Evolutionary conservation across 1,140 invertebrate species (phyloP), one percentile per base, ranked within the genome.

Genomic region (Drosophila busckii): DNA sequence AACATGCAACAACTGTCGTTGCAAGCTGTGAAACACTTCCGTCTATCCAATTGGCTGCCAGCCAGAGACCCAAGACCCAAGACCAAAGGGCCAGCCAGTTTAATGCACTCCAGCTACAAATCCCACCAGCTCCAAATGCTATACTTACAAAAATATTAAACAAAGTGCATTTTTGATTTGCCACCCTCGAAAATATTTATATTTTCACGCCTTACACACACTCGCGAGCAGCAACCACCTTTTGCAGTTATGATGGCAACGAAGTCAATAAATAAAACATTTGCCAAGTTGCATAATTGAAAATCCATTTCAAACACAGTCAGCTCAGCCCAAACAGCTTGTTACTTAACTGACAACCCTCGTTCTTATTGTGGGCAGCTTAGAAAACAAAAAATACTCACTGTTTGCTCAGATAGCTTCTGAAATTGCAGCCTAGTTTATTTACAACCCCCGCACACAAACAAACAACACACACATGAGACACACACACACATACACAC

Each of bases 191-290:
- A 58, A 50, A 52, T 52, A 32, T 42, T 26, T n/a, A n/a, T n/a
- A n/a, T n/a, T 9, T 49, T 44, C 29, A 26, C 38, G 59, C 10
- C 17, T 22, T 29, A 35, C 17, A 23, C 31, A 52, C 41, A 10
- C 35, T 10, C 7, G 22, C 19, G 70, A 80, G 37, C 73, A 78
- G 82, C 73, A 75, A 78, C 73, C 73, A 71, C 75, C 64, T 61
- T 63, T 67, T 45, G 48, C 31, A 48, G 45, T 37, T 70, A 55
- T 67, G 44, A 54, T 64, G 53, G 46, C 49, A 66, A 64, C 29
- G 46, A 48, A 80, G 73, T 80, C 73, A 80, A 82, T 80, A 80
- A 80, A 80, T 73, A 80, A 80, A 65, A 73, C 69, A 80, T 82
- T 80, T 68, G 73, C 59, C 68, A 49, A 65, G 75, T 80, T 80